A percentile compares a stretch with the other conserved stretches of the same genome.
phyloP scores from a whole-genome alignment of 2,113 vertebrate species.

The Carassius auratus region DNA sequence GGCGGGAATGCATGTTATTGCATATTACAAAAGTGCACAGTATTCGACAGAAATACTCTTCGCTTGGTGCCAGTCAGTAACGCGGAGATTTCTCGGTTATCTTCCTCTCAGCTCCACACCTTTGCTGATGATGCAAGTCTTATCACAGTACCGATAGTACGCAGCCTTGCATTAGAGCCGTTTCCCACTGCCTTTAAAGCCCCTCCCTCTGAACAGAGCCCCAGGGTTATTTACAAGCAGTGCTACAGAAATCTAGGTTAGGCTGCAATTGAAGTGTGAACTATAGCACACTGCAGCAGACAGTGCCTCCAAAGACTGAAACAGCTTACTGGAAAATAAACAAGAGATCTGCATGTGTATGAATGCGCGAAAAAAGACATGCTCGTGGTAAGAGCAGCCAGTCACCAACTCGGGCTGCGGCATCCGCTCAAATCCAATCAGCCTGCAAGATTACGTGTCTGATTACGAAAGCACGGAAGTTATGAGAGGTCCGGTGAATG shows the following conservation, averaged over 20 bases:
- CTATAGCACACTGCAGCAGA: constrained; percentile 45
- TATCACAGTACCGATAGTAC: constrained; percentile 35
- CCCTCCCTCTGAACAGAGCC: constrained; percentile 45
- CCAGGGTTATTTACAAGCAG: constrained; percentile 57
- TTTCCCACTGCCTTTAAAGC: constrained; percentile 38
- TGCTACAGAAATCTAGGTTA: constrained; percentile 59
- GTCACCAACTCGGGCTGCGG: background rate
- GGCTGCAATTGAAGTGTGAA: constrained; percentile 56
- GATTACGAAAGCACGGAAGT: constrained; percentile 26
- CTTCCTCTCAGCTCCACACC: background rate
- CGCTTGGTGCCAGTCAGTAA: background rate
- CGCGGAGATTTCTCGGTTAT: background rate
- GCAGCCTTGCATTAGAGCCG: constrained; percentile 28
- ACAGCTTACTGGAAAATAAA: constrained; percentile 52
- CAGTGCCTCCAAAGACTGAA: constrained; percentile 47
- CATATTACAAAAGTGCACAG: background rate
- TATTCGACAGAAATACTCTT: background rate
- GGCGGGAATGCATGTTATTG: background rate
- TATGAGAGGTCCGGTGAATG: background rate
- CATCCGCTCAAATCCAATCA: constrained; percentile 48
- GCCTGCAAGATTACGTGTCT: constrained; percentile 35
- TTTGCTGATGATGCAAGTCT: constrained; percentile 48
- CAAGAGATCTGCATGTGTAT: constrained; percentile 35
- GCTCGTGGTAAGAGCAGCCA: constrained; percentile 20
- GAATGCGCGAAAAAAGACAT: constrained; percentile 16